Conservation (phyloP, 2,888 invertebrate species). For the Hirtodrosophila duncani region DNA sequence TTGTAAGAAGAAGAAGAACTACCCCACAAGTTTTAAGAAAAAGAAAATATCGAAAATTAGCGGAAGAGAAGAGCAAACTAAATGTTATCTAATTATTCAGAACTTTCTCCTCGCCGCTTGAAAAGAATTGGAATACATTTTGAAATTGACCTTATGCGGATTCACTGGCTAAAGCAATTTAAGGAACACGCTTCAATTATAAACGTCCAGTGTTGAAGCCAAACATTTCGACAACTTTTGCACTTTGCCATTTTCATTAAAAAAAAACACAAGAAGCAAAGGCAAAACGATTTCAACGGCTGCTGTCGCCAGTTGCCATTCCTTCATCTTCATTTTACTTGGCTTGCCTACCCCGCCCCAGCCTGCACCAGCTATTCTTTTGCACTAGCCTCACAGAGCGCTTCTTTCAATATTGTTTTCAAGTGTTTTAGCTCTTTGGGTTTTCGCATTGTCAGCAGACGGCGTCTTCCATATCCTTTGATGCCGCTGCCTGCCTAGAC, state of each 20-base stretch:
- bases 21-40: no score
- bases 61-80: no score
- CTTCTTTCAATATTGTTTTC: conserved; percentile 44
- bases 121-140: no score
- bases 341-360: conserved; percentile 3
- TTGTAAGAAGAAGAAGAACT: no score
- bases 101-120: no score
- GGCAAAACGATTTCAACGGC: conserved; percentile 23
- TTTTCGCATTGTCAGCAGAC: conserved; percentile 72
- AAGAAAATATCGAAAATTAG: no score
- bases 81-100: no score
- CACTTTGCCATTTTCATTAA: conserved; percentile 6
- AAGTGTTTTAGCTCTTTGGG: conserved; percentile 65
- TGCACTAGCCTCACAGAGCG: neutral
- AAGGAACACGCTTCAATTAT: no score
- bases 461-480: conserved; percentile 56
- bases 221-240: conserved; percentile 14
- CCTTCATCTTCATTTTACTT: neutral
- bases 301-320: conserved; percentile 13
- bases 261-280: conserved; percentile 13
- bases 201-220: conserved; percentile 4
- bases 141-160: no score
- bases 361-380: neutral
- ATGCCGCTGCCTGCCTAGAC: conserved; percentile 53
- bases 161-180: no score